Conservation (phyloP, 2,797 vertebrate genomes). For the Pteronotus mesoamericanus region DNA sequence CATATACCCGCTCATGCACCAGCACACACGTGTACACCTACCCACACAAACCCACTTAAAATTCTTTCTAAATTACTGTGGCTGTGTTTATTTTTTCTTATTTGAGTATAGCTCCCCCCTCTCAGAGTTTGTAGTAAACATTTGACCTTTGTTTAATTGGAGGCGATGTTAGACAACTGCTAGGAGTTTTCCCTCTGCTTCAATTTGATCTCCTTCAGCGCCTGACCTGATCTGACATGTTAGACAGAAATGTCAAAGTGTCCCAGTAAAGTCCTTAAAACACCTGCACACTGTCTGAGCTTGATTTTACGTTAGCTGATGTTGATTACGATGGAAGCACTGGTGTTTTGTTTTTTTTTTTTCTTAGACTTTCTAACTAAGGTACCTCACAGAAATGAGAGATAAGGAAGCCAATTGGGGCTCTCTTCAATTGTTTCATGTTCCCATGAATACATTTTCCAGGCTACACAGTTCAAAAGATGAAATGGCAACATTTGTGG, state of each 20-base stretch:
- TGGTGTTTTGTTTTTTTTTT: background rate
- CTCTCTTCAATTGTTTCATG: background rate
- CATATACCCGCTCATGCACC: background rate
- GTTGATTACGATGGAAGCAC: slow-evolving; percentile 3
- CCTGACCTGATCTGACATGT: background rate
- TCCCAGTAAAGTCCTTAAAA: slow-evolving; percentile 5
- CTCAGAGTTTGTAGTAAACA: background rate
- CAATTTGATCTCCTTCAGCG: slow-evolving; percentile 44
- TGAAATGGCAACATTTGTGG: background rate
- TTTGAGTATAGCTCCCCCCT: background rate
- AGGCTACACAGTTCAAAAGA: background rate
- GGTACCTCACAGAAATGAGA: background rate
- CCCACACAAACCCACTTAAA: background rate
- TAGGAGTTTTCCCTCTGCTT: background rate
- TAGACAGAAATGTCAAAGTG: slow-evolving; percentile 48
- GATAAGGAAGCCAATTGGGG: background rate
- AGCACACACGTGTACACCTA: background rate
- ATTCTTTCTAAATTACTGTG: background rate
- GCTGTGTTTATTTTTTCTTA: background rate
- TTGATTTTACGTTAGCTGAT: slow-evolving; percentile 27
- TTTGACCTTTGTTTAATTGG: slow-evolving; percentile 54
- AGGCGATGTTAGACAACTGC: background rate
- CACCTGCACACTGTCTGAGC: slow-evolving; percentile 44
- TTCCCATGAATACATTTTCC: background rate
- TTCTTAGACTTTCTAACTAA: background rate